Base-by-base conservation (phyloP, 2,888 invertebrate genomes). In the Alloplasta piceator region DNA sequence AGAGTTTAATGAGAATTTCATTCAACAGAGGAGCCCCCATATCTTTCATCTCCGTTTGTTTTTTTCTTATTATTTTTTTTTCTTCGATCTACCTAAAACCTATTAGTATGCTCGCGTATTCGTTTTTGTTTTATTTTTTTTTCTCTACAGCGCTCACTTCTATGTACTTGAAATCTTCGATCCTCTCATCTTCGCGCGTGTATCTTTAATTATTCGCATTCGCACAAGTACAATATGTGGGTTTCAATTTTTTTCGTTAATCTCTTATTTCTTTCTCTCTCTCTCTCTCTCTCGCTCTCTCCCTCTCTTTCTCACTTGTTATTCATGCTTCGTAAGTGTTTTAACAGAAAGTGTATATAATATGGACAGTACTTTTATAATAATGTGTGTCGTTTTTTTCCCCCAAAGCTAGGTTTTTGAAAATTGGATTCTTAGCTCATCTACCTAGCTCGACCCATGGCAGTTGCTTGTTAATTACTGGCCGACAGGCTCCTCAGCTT, bases 391-490 rank as follows among this genome's bases (percentile, higher is more conserved):
- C 63, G 80, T 56, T 76, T 77, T 83, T 77, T 88, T n/a, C n/a
- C n/a, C n/a, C 86, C 87, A 88, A 87, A 88, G 86, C 89, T 89
- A 90, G 87, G 86, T 87, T 88, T 85, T 87, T 90, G 83, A 87
- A 90, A 90, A 90, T 90, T 90, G 86, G 85, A 88, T 87, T 89
- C 87, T 87, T 89, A 90, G 87, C 90, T 89, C 87, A 85, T 89
- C 90, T 91, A 89, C 81, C 86, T 86, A 87, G 87, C 87, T 88
- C 86, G 86, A 90, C 89, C 89, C 90, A 90, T 91, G 91, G 91
- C 91, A 91, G 91, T 91, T 90, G 89, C 91, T 90, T 88, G 87
- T 90, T 90, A 88, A 90, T 88, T 88, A 90, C 90, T 89, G 88
- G 88, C 90, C 90, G 90, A 89, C 88, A 88, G 90, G 87, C 89